phyloP scores from a whole-genome alignment of 2,113 vertebrate genomes.

The Myocastor coypus region DNA sequence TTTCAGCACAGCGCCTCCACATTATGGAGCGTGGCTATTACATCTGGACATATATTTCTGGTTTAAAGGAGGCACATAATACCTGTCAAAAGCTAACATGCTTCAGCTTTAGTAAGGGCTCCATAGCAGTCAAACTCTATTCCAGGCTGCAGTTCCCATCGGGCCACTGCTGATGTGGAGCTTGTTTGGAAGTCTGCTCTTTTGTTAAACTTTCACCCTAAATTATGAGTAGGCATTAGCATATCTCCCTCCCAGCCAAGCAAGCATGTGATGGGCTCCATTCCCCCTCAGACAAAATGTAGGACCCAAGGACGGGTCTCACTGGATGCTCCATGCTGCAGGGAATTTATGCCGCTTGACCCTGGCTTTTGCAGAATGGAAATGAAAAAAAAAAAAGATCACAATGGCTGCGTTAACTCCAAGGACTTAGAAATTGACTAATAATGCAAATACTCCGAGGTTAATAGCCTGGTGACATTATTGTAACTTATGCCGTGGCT shows the following conservation, averaged over 20 bases:
- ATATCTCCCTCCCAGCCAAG: slow-evolving; percentile 73
- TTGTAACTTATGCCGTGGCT: slow-evolving; percentile 30
- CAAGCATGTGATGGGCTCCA: slow-evolving; percentile 54
- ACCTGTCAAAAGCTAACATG: slow-evolving; percentile 78
- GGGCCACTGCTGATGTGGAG: slow-evolving; percentile 62
- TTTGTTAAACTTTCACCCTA: slow-evolving; percentile 74
- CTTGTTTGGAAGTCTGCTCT: slow-evolving; percentile 82
- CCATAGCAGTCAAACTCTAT: slow-evolving; percentile 77
- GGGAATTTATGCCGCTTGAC: slow-evolving; percentile 51
- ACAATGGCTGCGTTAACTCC: slow-evolving; percentile 64
- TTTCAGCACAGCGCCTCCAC: slow-evolving; percentile 69
- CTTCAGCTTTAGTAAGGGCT: slow-evolving; percentile 75
- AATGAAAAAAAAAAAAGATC: slow-evolving; percentile 62
- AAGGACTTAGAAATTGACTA: slow-evolving; percentile 85
- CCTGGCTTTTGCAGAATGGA: slow-evolving; percentile 73
- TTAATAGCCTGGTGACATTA: slow-evolving; percentile 83
- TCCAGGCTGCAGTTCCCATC: slow-evolving; percentile 68
- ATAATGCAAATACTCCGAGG: slow-evolving; percentile 85
- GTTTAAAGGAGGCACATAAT: slow-evolving; percentile 81
- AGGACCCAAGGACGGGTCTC: slow-evolving; percentile 50
- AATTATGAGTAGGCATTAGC: slow-evolving; percentile 79
- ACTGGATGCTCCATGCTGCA: neutral
- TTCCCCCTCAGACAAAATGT: slow-evolving; percentile 56
- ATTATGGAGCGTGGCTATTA: slow-evolving; percentile 74
- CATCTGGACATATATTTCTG: slow-evolving; percentile 83